phyloP scores from a whole-genome alignment of 2,797 vertebrate genomes.

The Leucoraja ocellata region DNA sequence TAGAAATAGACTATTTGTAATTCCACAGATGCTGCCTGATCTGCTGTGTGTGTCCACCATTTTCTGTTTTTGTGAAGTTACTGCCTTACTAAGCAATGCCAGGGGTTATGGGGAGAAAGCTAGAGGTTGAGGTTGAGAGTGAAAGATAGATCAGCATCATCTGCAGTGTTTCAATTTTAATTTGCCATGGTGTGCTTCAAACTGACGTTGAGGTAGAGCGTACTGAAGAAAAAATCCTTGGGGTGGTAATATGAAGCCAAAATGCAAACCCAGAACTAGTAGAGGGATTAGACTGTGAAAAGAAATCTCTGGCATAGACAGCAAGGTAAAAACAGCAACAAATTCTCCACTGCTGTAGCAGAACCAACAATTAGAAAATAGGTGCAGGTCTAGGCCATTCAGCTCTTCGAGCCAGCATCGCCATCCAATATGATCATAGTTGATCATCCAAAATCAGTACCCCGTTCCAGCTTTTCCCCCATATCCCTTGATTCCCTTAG shows the following conservation, averaged over 20 bases:
- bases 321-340: background rate
- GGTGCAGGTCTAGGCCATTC: too few relatives aligned
- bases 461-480: too few relatives aligned
- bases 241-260: background rate
- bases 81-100: background rate
- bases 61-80: background rate
- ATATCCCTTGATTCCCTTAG: too few relatives aligned
- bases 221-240: background rate
- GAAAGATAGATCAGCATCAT: too few relatives aligned
- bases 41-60: background rate
- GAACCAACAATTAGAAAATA: background rate
- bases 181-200: background rate
- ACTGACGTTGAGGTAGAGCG: background rate
- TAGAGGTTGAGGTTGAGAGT: too few relatives aligned
- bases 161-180: too few relatives aligned
- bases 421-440: too few relatives aligned
- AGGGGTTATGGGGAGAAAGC: too few relatives aligned
- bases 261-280: too few relatives aligned
- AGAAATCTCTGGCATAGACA: background rate
- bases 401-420: too few relatives aligned
- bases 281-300: background rate
- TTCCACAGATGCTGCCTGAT: too few relatives aligned
- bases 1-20: background rate
- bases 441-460: too few relatives aligned
- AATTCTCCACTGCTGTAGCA: background rate